Base-by-base conservation (phyloP, 2,888 invertebrate species). In the Gisinianus flammeolus region DNA sequence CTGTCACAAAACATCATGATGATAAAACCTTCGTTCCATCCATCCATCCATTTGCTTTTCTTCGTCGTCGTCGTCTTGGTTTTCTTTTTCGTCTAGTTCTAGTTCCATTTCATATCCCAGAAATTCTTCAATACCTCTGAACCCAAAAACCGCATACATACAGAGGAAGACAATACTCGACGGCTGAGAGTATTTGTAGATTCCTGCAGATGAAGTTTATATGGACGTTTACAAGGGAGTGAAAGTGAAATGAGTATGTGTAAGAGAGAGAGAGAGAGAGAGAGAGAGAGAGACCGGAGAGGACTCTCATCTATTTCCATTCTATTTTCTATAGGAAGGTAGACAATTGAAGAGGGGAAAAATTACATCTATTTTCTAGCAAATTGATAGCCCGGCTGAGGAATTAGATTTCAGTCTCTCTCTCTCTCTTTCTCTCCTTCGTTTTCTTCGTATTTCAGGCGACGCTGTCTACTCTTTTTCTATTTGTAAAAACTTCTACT, bases 311-410 rank as follows among this genome's bases (percentile, higher is more conserved):
- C 69, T 35, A 70, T 70, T 70, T 70, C 69, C 67, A 67, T 70
- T 70, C 69, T 35, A 44, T 70, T 70, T 35, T 69, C 69, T 70
- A 52, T 70, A 62, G 72, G 58, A 31, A 72, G 58, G 72, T 62
- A 62, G 72, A 72, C 58, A 58, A 72, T 62, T 72, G 58, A 62
- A 72, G 72, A 66, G 73, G 62, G 71, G 70, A 79, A 74, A 79
- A 77, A 80, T 80, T 79, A 77, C 77, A 75, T 77, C 74, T 74
- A 80, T 79, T 80, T 76, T 64, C 24, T 54, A 52, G 67, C 77
- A 80, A 78, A 80, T 79, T 77, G 80, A 78, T 79, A 76, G 78
- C 73, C 30, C 67, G 67, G 72, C 52, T 52, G 26, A 70, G 52
- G 52, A 70, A 70, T 70, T 70, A 70, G 52, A 44, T 70, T 70